A percentile compares a stretch with the other conserved stretches of the same genome.
Evolutionary conservation across 2,797 vertebrate genomes (phyloP).

Genomic region (Aplochiton taeniatus): DNA sequence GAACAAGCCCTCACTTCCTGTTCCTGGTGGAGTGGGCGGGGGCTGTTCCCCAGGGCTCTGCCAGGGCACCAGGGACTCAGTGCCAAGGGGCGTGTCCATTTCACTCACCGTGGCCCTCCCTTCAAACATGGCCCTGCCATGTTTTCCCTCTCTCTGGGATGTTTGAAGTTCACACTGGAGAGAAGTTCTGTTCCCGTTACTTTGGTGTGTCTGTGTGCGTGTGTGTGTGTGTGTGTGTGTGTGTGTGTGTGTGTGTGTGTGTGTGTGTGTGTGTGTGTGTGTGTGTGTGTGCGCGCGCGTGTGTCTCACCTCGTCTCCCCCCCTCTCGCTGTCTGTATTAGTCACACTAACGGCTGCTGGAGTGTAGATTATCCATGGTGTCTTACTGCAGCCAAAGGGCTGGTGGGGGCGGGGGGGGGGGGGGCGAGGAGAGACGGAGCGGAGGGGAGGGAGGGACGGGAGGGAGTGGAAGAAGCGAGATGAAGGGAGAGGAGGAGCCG

Average conservation of each 20-base stretch:
- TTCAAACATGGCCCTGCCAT: no score
- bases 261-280: no score
- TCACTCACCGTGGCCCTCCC: not conserved
- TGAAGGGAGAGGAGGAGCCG: not conserved
- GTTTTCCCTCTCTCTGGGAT: no score
- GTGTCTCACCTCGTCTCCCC: slow-evolving; percentile 16
- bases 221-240: no score
- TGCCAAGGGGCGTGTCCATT: not conserved
- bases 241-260: no score
- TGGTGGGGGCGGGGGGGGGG: no score
- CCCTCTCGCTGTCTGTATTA: slow-evolving; percentile 38
- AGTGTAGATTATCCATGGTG: slow-evolving; percentile 45
- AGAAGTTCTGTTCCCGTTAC: no score
- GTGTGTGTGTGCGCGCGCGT: no score
- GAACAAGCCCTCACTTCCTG: slow-evolving; percentile 49
- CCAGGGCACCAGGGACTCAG: slow-evolving; percentile 22
- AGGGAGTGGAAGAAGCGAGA: slow-evolving; percentile 22
- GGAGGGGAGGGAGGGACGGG: slow-evolving; percentile 16
- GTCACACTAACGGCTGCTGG: slow-evolving; percentile 41
- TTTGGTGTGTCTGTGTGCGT: not conserved
- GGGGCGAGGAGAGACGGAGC: not conserved
- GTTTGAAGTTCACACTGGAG: no score
- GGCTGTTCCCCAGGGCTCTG: slow-evolving; percentile 33
- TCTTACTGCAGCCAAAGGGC: slow-evolving; percentile 37
- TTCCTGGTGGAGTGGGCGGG: slow-evolving; percentile 15